Conservation (phyloP, 2,888 invertebrate genomes). For the Acanthosepion pharaonis region DNA sequence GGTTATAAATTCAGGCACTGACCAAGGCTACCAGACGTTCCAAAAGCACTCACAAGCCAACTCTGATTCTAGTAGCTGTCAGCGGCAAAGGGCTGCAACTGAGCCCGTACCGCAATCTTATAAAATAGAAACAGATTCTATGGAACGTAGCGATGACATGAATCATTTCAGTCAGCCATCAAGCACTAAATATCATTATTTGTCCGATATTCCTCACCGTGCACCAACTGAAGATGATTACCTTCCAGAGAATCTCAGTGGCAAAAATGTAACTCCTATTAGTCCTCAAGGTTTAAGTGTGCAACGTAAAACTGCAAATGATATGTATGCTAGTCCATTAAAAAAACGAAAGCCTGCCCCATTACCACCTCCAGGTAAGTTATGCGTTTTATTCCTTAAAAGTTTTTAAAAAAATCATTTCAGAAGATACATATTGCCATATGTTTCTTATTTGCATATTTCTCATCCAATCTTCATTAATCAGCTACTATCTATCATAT, state of each 20-base stretch:
- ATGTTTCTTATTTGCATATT: too few relatives aligned
- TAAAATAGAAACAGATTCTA: constrained; percentile 41
- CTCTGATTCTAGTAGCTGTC: background rate
- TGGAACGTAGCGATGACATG: background rate
- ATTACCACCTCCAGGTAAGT: constrained; percentile 40
- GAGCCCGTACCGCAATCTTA: background rate
- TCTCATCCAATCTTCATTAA: too few relatives aligned
- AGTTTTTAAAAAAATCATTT: background rate
- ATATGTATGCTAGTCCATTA: constrained; percentile 40
- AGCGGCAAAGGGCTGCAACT: background rate
- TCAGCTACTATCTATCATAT: too few relatives aligned
- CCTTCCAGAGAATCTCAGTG: background rate
- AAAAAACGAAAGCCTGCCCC: constrained; percentile 46
- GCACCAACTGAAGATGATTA: background rate
- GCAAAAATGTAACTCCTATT: too few relatives aligned
- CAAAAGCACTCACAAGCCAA: background rate
- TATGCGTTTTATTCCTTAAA: background rate
- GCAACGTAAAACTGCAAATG: constrained; percentile 43
- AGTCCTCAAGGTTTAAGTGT: background rate
- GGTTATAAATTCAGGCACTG: background rate
- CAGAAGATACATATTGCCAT: background rate
- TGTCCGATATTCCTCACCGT: background rate
- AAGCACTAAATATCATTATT: background rate
- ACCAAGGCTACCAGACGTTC: background rate
- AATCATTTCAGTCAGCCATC: background rate